These are phyloP conservation scores for Zhuqinia jingwanae DNA, from an alignment of 2,888 invertebrate genomes.

Conservation along the genomic window DNA sequence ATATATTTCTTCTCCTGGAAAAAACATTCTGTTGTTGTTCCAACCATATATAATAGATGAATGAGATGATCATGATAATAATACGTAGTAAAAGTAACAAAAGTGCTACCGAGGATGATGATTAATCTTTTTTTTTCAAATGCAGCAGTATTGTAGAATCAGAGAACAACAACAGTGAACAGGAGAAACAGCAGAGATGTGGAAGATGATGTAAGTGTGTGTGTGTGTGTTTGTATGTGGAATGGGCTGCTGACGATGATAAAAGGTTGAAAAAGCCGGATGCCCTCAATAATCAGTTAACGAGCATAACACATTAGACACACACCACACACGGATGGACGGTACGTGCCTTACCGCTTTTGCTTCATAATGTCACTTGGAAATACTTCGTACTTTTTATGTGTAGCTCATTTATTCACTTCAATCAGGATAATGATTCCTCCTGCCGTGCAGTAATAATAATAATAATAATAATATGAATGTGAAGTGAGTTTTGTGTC, in stretches of 20 bases:
- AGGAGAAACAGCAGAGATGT: conserved; percentile 16
- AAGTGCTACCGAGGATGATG: conserved; percentile 66
- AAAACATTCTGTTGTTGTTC: background rate
- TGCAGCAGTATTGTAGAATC: conserved; percentile 42
- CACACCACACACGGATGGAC: conserved; percentile 36
- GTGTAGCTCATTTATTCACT: conserved; percentile 61
- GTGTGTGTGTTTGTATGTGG: conserved; percentile 45
- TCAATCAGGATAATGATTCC: conserved; percentile 71
- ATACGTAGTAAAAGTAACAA: conserved; percentile 30
- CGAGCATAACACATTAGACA: conserved; percentile 51
- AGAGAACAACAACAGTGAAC: conserved; percentile 57
- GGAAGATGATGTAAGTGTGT: too few species aligned
- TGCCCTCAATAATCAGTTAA: conserved; percentile 72
- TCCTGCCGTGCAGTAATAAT: conserved; percentile 65
- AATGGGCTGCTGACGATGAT: conserved; percentile 27
- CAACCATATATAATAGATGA: too few species aligned
- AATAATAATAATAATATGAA: conserved; percentile 28
- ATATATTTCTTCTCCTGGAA: too few species aligned
- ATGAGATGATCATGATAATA: conserved; percentile 20
- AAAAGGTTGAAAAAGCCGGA: conserved; percentile 70
- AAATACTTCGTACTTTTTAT: conserved; percentile 1
- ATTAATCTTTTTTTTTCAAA: conserved; percentile 77
- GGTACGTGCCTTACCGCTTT: conserved; percentile 38
- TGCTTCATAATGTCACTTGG: conserved; percentile 17
- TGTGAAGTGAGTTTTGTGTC: conserved; percentile 15